Evolutionary conservation across 2,888 invertebrate species (phyloP).

Genomic region (Rambutsinella grinnellia): DNA sequence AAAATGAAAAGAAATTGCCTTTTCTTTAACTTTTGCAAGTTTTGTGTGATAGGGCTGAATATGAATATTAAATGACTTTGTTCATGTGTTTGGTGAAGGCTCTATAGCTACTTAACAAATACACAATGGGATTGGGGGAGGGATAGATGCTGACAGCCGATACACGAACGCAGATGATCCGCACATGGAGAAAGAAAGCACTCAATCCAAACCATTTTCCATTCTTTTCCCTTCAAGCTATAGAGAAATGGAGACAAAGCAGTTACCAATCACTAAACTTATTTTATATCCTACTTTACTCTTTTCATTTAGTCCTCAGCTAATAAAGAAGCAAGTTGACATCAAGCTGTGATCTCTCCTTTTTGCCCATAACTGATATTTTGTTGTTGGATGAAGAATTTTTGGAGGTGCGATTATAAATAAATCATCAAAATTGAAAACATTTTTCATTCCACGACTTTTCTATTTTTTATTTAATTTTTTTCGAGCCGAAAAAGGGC

Average conservation of each 20-base stretch:
- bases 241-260: not conserved
- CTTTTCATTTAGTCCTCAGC: too few relatives aligned
- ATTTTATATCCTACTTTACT: too few relatives aligned
- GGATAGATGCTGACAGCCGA: not conserved
- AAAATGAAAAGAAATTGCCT: not conserved
- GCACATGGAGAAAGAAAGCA: not conserved
- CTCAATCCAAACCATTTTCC: too few relatives aligned
- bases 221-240: too few relatives aligned
- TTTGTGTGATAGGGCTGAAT: conserved; percentile 21
- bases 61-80: conserved; percentile 48
- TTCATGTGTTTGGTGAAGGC: conserved; percentile 24
- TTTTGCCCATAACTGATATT: too few relatives aligned
- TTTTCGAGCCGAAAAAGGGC: too few relatives aligned
- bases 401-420: conserved; percentile 11
- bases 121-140: not conserved
- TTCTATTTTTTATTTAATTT: too few relatives aligned
- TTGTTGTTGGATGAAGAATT: too few relatives aligned
- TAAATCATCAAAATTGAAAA: conserved; percentile 47
- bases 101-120: not conserved
- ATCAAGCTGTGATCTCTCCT: too few relatives aligned
- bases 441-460: conserved; percentile 25
- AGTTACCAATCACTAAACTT: not conserved
- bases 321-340: too few relatives aligned
- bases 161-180: not conserved
- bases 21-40: conserved; percentile 14